Percentiles rank a stretch among this genome's conserved stretches.
Evolutionary conservation across 2,888 invertebrate species (phyloP).

Genomic region (Onchidella celtica): DNA sequence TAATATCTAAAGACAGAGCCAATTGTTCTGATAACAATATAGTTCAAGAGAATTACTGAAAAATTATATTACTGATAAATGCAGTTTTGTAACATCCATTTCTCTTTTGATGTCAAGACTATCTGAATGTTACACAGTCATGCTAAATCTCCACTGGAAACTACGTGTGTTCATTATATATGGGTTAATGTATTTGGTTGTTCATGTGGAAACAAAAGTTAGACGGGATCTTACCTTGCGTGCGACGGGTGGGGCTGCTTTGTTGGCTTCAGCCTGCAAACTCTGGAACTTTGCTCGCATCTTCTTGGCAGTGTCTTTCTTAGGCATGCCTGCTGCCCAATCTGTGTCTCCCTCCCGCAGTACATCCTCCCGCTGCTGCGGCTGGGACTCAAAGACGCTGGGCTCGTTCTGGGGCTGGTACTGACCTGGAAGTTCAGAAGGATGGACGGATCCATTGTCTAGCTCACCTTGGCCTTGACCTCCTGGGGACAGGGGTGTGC

Average conservation of each 20-base stretch:
- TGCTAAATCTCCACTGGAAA: too few relatives aligned
- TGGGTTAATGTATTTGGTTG: too few relatives aligned
- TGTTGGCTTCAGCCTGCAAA: slow-evolving; percentile 81
- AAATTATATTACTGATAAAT: too few relatives aligned
- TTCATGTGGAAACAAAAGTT: too few relatives aligned
- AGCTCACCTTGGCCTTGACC: slow-evolving; percentile 43
- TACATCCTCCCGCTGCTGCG: slow-evolving; percentile 76
- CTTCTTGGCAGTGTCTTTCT: slow-evolving; percentile 88
- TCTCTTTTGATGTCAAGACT: too few relatives aligned
- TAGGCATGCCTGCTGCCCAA: slow-evolving; percentile 77
- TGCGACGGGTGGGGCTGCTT: slow-evolving; percentile 61
- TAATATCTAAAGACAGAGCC: too few relatives aligned
- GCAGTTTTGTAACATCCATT: too few relatives aligned
- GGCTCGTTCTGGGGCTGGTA: slow-evolving; percentile 63
- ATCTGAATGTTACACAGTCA: too few relatives aligned
- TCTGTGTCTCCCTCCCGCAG: slow-evolving; percentile 80
- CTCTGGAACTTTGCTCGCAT: slow-evolving; percentile 93
- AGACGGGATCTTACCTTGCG: slow-evolving; percentile 30
- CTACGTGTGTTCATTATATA: too few relatives aligned
- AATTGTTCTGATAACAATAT: too few relatives aligned
- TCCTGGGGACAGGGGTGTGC: slow-evolving; percentile 67
- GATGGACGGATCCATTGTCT: slow-evolving; percentile 66
- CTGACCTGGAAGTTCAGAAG: slow-evolving; percentile 70
- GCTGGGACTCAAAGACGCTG: slow-evolving; percentile 70
- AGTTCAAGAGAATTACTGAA: too few relatives aligned